Percentiles rank a stretch among this genome's conserved stretches.
Conservation (phyloP, 2,888 invertebrate species). For the Mythimna loreyi region DNA sequence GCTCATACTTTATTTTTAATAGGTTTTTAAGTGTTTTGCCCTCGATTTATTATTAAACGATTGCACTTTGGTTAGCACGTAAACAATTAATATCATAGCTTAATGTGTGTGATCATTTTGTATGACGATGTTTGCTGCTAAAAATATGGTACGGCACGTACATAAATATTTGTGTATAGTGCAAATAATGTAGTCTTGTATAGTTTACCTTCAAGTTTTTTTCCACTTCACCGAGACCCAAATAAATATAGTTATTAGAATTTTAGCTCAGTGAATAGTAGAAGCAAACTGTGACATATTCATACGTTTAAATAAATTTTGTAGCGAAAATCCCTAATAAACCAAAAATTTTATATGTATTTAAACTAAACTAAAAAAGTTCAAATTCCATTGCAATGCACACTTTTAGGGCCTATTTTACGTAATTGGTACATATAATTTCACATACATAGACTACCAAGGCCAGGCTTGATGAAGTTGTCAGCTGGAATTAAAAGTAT, state of each 20-base stretch:
- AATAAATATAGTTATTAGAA: neutral
- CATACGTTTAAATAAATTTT: neutral
- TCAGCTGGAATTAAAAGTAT: neutral
- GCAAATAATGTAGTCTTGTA: neutral
- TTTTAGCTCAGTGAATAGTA: neutral
- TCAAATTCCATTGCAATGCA: too few species aligned
- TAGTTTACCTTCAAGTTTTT: neutral
- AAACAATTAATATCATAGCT: neutral
- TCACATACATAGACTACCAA: neutral
- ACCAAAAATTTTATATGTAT: too few species aligned
- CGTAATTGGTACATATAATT: neutral
- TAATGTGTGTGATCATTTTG: neutral
- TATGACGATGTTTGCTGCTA: neutral
- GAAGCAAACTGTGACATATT: neutral
- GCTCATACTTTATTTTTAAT: conserved; percentile 34
- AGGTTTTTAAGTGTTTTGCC: conserved; percentile 31
- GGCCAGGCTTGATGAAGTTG: neutral
- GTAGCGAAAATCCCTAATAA: neutral
- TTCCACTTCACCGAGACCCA: conserved; percentile 24
- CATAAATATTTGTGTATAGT: neutral
- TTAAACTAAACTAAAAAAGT: too few species aligned
- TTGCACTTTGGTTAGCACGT: conserved; percentile 5
- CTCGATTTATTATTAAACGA: conserved; percentile 19
- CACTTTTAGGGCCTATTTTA: too few species aligned
- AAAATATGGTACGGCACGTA: neutral